Base-by-base conservation (phyloP, 2,888 invertebrate species). In the Nymphalis c-album region DNA sequence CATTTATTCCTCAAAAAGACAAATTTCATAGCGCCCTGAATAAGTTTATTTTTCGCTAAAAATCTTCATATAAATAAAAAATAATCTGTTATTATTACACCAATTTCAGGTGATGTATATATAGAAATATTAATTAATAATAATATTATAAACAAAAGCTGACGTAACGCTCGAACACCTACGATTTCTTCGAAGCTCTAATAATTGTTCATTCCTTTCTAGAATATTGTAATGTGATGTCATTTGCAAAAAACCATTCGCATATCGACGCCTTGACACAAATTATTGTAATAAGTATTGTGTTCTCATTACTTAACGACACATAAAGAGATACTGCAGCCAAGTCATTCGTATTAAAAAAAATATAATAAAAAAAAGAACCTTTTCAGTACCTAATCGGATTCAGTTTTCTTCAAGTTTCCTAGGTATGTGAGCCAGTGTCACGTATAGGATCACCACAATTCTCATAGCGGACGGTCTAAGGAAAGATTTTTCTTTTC, bases 221-320 rank as follows among this genome's bases (percentile, higher is more conserved):
- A 40, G 22, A 59, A 40, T 48, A 60, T 64, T 60, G 60, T 62
- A 53, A 40, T 60, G 59, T 74, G 74, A 74, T 74, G 74, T 74
- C 73, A 74, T 71, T 67, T 57, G 69, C 64, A 31, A 72, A 74
- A 73, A 72, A 72, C 65, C 58, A 60, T 22, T 46, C 64, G 51
- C 60, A 46, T 35, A 64, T 58, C 18, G 53, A 18, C 67, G 51
- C 69, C 71, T 68, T 68, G 68, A 67, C 69, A 69, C 59, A 22
- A 45, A 70, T 71, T 35, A 58, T 60, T 10, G 20, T 40, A 57
- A 18, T n/a, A n/a, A 31, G 35, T 40, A 57, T 40, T 40, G 40
- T 57, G 40, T 18, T 40, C 35, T 40, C 31, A 35, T 57, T 35
- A 57, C n/a, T 57, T 35, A 17, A 31, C 17, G 50, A 53, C 26